phyloP scores from a whole-genome alignment of 2,888 invertebrate species.

The Polydrusus cervinus region DNA sequence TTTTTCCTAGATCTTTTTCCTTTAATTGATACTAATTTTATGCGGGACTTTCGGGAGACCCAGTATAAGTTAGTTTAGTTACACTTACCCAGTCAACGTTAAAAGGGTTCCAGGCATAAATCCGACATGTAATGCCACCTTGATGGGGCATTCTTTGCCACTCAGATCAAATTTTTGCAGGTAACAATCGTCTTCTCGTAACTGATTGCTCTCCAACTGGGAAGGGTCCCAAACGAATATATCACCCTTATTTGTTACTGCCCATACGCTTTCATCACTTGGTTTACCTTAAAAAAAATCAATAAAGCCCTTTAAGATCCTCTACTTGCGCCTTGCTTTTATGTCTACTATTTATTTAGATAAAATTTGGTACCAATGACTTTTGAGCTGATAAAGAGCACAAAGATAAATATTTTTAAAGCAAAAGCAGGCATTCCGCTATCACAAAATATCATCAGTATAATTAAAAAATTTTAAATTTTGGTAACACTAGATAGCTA shows the following conservation, averaged over 20 bases:
- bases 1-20: too few species aligned
- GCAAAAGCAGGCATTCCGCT: too few species aligned
- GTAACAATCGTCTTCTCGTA: slow-evolving; percentile 73
- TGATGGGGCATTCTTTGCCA: slow-evolving; percentile 74
- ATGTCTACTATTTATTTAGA: too few species aligned
- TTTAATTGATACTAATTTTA: too few species aligned
- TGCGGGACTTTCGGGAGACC: too few species aligned
- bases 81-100: slow-evolving; percentile 75
- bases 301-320: background rate
- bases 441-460: too few species aligned
- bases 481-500: too few species aligned
- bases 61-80: background rate
- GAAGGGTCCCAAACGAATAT: slow-evolving; percentile 87
- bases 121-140: slow-evolving; percentile 73
- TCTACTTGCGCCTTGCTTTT: too few species aligned
- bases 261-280: slow-evolving; percentile 84
- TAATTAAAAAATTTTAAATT: too few species aligned
- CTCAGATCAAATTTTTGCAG: slow-evolving; percentile 81
- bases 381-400: too few species aligned
- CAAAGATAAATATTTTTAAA: too few species aligned
- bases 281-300: slow-evolving; percentile 74
- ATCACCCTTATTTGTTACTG: slow-evolving; percentile 85
- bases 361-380: too few species aligned
- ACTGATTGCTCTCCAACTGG: slow-evolving; percentile 75
- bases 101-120: slow-evolving; percentile 83